Conservation (phyloP, 1,140 invertebrate genomes). For the Ceratoteleas bidentatus region DNA sequence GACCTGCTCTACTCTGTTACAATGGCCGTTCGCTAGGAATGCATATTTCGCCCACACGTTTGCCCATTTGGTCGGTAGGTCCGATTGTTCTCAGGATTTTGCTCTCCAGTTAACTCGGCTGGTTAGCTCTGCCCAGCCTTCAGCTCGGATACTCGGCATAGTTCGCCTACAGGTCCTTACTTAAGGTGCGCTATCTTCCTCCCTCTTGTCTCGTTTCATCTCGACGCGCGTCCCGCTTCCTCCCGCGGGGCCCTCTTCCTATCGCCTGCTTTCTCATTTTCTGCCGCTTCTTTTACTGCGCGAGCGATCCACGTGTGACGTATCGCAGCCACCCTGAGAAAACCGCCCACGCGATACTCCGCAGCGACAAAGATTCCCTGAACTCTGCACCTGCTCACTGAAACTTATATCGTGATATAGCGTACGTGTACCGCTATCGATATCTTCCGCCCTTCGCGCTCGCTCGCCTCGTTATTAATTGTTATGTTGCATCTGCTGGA, state of each 20-base stretch:
- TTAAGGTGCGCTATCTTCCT: slow-evolving; percentile 52
- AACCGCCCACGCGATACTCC: slow-evolving; percentile 75
- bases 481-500: slow-evolving; percentile 58
- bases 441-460: slow-evolving; percentile 60
- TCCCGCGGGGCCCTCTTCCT: slow-evolving; percentile 18
- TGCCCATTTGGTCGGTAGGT: slow-evolving; percentile 72
- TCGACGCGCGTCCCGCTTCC: slow-evolving; percentile 40
- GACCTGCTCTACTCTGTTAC: slow-evolving; percentile 67
- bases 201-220: slow-evolving; percentile 56
- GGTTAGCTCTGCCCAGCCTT: slow-evolving; percentile 76
- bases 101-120: slow-evolving; percentile 70
- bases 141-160: slow-evolving; percentile 78
- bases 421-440: slow-evolving; percentile 60
- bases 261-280: slow-evolving; percentile 47
- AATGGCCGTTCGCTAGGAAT: slow-evolving; percentile 72
- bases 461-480: slow-evolving; percentile 53
- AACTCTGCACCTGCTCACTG: slow-evolving; percentile 75
- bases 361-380: slow-evolving; percentile 70
- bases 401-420: slow-evolving; percentile 52
- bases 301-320: slow-evolving; percentile 73
- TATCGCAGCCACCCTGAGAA: slow-evolving; percentile 78
- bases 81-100: slow-evolving; percentile 79
- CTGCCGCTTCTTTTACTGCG: slow-evolving; percentile 49
- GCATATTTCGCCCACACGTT: slow-evolving; percentile 77
- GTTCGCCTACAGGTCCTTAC: slow-evolving; percentile 78